phyloP scores from a whole-genome alignment of 2,797 vertebrate species.

The Coregonus ussuriensis region DNA sequence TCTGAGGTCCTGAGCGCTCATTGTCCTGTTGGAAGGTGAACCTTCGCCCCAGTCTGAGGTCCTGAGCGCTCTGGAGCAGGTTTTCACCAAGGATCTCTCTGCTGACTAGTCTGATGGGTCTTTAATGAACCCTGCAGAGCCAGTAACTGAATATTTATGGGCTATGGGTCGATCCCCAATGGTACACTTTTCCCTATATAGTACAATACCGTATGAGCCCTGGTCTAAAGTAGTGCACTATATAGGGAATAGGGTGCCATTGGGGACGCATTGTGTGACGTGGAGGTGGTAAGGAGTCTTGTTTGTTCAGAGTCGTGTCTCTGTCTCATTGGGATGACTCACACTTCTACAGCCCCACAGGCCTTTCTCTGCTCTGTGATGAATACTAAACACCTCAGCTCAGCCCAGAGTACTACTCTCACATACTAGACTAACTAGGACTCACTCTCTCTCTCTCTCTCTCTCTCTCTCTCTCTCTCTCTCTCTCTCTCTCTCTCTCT shows the following conservation, averaged over 20 bases:
- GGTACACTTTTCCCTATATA: neutral
- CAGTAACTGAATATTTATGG: neutral
- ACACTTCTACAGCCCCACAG: neutral
- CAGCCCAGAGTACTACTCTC: neutral
- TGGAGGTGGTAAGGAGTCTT: neutral
- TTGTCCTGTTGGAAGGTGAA: too few species aligned
- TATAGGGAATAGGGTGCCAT: neutral
- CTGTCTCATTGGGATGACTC: conserved; percentile 19
- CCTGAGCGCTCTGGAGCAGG: too few species aligned
- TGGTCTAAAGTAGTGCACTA: neutral
- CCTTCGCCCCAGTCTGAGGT: too few species aligned
- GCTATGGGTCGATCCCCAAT: neutral
- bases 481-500: too few species aligned
- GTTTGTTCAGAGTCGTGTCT: neutral
- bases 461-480: too few species aligned
- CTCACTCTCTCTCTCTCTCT: too few species aligned
- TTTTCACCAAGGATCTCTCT: too few species aligned
- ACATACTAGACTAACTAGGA: neutral
- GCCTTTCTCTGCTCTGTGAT: neutral
- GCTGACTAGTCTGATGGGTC: neutral
- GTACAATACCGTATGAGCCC: neutral
- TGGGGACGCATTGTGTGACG: neutral
- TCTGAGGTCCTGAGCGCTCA: too few species aligned
- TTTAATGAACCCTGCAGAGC: neutral
- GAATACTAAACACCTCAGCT: conserved; percentile 26